phyloP scores from a whole-genome alignment of 2,888 invertebrate species.

The Thecophora atra region DNA sequence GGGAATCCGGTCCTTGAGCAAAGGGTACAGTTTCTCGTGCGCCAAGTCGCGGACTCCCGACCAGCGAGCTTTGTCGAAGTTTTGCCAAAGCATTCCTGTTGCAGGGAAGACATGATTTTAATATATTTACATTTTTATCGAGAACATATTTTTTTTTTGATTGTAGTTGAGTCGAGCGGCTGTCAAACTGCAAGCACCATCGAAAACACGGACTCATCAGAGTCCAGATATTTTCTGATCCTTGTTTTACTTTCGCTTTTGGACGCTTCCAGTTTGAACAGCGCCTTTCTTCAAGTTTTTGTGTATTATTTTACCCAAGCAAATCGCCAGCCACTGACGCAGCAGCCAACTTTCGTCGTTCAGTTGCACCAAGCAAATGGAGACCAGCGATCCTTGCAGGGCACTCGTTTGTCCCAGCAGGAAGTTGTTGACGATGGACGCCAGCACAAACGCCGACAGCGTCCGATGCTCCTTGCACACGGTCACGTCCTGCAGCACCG shows the following conservation, averaged over 20 bases:
- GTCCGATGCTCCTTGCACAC: slow-evolving; percentile 89
- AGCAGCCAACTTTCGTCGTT: slow-evolving; percentile 74
- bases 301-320: slow-evolving; percentile 74
- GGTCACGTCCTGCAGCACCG: slow-evolving; percentile 86
- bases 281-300: neutral
- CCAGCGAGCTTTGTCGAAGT: slow-evolving; percentile 90
- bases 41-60: slow-evolving; percentile 94
- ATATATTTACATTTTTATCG: neutral
- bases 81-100: slow-evolving; percentile 77
- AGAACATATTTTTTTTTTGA: neutral
- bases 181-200: neutral
- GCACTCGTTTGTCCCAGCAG: slow-evolving; percentile 90
- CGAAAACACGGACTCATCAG: neutral
- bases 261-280: neutral
- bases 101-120: neutral
- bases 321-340: slow-evolving; percentile 90
- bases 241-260: neutral
- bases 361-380: slow-evolving; percentile 91
- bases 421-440: slow-evolving; percentile 91
- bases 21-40: slow-evolving; percentile 90
- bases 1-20: slow-evolving; percentile 83
- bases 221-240: neutral
- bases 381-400: slow-evolving; percentile 87
- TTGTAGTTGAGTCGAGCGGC: neutral
- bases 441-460: slow-evolving; percentile 93